phyloP scores from a whole-genome alignment of 2,113 vertebrate genomes.

The Speoplatyrhinus poulsoni region DNA sequence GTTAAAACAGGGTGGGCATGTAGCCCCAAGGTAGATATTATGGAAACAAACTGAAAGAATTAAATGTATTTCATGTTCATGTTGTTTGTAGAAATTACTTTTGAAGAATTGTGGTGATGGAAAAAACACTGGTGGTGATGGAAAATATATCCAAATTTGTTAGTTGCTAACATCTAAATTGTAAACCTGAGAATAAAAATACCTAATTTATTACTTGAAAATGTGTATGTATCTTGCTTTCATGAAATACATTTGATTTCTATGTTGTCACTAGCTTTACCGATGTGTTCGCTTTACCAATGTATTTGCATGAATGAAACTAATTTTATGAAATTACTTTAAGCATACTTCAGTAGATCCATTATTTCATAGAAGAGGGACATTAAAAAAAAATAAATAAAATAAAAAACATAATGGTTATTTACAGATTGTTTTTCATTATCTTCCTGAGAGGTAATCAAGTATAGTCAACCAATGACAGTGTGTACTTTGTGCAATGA shows the following conservation, averaged over 20 bases:
- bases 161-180: conserved; percentile 39
- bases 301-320: neutral
- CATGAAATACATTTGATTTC: conserved; percentile 75
- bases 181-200: conserved; percentile 52
- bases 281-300: no score
- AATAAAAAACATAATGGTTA: no score
- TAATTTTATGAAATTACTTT: neutral
- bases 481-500: no score
- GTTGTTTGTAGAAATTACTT: conserved; percentile 62
- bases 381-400: neutral
- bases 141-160: conserved; percentile 26
- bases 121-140: conserved; percentile 35
- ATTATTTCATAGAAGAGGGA: neutral
- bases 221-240: conserved; percentile 71
- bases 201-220: conserved; percentile 69
- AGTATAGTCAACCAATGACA: neutral
- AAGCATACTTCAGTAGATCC: neutral
- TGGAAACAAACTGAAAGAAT: conserved; percentile 34
- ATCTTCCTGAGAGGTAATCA: neutral
- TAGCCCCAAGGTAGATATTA: conserved; percentile 37
- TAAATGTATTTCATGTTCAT: conserved; percentile 2
- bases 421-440: neutral
- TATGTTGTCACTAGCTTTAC: neutral
- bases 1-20: conserved; percentile 46
- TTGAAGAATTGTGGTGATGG: neutral